Base-by-base conservation (phyloP, 2,888 invertebrate genomes). In the Megastigmus dorsalis region DNA sequence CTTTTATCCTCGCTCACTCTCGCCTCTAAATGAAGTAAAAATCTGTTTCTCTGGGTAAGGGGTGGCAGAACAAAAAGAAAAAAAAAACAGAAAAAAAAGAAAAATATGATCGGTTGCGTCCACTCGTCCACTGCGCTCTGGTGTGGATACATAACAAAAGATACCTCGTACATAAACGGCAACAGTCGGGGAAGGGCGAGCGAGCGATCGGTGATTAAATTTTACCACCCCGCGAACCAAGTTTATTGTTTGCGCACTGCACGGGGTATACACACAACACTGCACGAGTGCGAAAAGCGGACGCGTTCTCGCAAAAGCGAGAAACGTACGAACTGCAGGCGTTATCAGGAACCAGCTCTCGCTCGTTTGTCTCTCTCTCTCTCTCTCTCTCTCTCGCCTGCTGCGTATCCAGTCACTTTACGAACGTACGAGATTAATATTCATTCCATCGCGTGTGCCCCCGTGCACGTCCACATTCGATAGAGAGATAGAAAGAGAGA, bases 141-240 rank as follows among this genome's bases (percentile, higher is more conserved):
- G 54, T 15, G 30, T 2, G 6, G 2, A 4, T 5, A n/a, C 13
- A 13, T n/a, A 54, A 57, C 1, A 10, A 7, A 7, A 59, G 1
- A 38, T n/a, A 13, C 10, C 43, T 20, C 15, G 18, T 7, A 30
- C 3, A 26, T 36, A 20, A 13, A 15, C 5, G 13, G 18, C 18
- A 20, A 13, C 13, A 28, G n/a, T n/a, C n/a, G n/a, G n/a, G n/a
- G n/a, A n/a, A n/a, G n/a, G n/a, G n/a, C n/a, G n/a, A n/a, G n/a
- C 18, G 38, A 54, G 2, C 55, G 33, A 28, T 28, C 28, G 41
- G 28, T 68, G 50, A 68, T 68, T 68, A 68, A 59, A 68, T 68
- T 68, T 68, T 59, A 13, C 59, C 50, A 41, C 3, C 1, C n/a
- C n/a, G n/a, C 38, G 38, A 38, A 5, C 36, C 38, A 2, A 38